These are phyloP conservation scores for Acrocyrtus sp. DNA, from an alignment of 2,888 invertebrate genomes.

Conservation along the genomic window DNA sequence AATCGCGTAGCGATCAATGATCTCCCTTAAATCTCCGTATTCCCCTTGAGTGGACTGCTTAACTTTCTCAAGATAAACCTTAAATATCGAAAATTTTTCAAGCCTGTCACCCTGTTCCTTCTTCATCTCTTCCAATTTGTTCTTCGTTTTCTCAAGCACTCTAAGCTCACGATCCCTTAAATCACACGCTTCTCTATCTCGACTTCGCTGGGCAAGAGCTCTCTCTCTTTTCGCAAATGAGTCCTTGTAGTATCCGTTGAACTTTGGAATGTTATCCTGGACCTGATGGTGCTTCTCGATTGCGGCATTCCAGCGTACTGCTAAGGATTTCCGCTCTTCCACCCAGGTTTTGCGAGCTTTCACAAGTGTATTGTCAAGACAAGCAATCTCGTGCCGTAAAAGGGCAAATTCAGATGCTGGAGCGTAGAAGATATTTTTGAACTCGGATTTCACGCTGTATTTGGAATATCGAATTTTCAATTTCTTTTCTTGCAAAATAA, in stretches of 20 bases:
- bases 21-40: constrained; percentile 57
- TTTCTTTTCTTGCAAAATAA: not conserved
- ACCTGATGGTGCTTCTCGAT: constrained; percentile 33
- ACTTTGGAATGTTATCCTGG: constrained; percentile 48
- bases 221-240: constrained; percentile 53
- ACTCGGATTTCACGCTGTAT: constrained; percentile 15
- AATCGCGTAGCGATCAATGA: constrained; percentile 59
- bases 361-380: constrained; percentile 56
- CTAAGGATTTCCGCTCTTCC: constrained; percentile 38
- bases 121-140: constrained; percentile 39
- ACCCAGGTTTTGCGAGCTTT: constrained; percentile 50
- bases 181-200: constrained; percentile 43
- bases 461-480: not conserved
- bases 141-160: constrained; percentile 48
- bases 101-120: constrained; percentile 42
- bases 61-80: constrained; percentile 56
- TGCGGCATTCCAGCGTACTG: constrained; percentile 53
- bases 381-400: constrained; percentile 51
- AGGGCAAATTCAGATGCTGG: constrained; percentile 54
- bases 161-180: constrained; percentile 48
- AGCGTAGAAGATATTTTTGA: constrained; percentile 36
- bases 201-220: constrained; percentile 34
- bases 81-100: constrained; percentile 56
- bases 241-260: constrained; percentile 58
- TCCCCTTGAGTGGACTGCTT: constrained; percentile 60